phyloP scores from a whole-genome alignment of 2,888 invertebrate species.

The Branchipolynoe longqiensis region DNA sequence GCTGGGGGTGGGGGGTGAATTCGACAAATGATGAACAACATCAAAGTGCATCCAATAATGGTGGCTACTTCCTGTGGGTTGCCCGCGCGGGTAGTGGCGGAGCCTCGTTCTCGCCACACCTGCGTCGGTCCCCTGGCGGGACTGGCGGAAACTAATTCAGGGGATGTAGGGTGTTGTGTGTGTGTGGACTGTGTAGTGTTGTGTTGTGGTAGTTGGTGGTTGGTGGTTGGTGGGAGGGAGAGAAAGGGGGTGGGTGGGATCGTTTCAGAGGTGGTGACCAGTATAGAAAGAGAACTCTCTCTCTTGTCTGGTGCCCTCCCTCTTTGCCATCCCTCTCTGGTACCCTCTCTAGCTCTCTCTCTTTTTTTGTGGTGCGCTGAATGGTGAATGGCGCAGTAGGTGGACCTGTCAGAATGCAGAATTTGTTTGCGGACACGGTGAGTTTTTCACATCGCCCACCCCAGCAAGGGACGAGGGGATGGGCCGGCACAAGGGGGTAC shows the following conservation, averaged over 20 bases:
- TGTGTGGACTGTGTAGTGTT: too few species aligned
- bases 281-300: too few species aligned
- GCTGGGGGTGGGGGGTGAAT: too few species aligned
- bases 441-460: constrained; percentile 49
- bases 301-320: too few species aligned
- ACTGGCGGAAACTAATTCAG: too few species aligned
- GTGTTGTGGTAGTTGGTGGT: too few species aligned
- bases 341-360: too few species aligned
- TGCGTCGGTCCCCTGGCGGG: constrained; percentile 23
- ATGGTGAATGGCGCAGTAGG: neutral
- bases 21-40: constrained; percentile 45
- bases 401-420: constrained; percentile 45
- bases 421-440: constrained; percentile 48
- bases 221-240: neutral
- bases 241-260: neutral
- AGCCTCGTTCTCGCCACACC: constrained; percentile 45
- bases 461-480: constrained; percentile 27
- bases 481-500: neutral
- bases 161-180: too few species aligned
- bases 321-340: too few species aligned
- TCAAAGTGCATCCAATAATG: constrained; percentile 25
- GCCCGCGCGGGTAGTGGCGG: neutral
- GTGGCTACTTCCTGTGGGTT: constrained; percentile 33
- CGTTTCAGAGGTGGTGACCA: neutral
- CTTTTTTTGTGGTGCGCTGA: too few species aligned